These are phyloP conservation scores for Campylomormyrus tamandua DNA, from an alignment of 2,113 vertebrate species.

Conservation along the genomic window DNA sequence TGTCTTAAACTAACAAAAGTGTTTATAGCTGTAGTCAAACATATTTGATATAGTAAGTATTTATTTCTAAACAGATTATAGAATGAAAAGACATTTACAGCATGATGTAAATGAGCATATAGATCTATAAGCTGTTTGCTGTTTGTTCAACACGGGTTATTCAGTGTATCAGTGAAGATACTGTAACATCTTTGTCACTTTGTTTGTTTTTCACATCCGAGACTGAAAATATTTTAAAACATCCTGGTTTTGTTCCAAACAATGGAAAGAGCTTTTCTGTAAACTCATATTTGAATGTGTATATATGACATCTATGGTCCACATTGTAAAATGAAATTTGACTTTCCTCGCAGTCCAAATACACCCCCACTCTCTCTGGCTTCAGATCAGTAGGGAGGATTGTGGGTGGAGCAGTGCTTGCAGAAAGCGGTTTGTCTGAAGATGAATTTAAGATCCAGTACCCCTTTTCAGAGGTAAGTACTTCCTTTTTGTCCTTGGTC, in stretches of 20 bases:
- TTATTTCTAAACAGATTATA: neutral
- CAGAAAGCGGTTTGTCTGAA: neutral
- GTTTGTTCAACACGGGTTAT: too few species aligned
- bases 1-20: neutral
- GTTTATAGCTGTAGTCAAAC: neutral
- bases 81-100: neutral
- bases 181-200: too few species aligned
- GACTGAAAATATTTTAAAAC: neutral
- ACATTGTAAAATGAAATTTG: conserved; percentile 8
- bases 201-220: neutral
- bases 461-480: neutral
- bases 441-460: neutral
- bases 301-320: neutral
- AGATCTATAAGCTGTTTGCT: too few species aligned
- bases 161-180: too few species aligned
- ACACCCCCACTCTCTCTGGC: neutral
- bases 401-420: neutral
- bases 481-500: neutral
- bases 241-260: neutral
- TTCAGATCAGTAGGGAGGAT: neutral
- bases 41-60: neutral
- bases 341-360: neutral
- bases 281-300: neutral
- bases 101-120: too few species aligned
- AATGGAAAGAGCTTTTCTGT: neutral